Conservation (phyloP, 2,888 invertebrate genomes). For the Himalopsyche tibetana region DNA sequence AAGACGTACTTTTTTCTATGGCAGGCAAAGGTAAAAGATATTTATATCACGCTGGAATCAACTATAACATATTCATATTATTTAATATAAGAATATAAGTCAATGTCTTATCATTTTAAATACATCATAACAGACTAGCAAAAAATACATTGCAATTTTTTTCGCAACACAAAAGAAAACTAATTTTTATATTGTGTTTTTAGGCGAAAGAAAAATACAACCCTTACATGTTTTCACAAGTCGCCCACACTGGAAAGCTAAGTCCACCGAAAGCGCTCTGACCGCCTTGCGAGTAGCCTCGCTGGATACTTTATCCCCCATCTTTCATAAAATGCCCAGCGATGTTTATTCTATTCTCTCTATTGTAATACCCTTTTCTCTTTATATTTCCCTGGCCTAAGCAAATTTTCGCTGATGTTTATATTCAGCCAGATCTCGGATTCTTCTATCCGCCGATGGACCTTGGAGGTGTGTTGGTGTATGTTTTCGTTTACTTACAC, state of each 20-base stretch:
- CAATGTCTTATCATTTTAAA: too few species aligned
- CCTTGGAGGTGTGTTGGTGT: slow-evolving; percentile 45
- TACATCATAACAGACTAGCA: too few species aligned
- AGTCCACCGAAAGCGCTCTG: slow-evolving; percentile 60
- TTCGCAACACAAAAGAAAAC: too few species aligned
- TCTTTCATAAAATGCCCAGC: slow-evolving; percentile 65
- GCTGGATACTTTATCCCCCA: slow-evolving; percentile 55
- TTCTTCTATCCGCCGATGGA: slow-evolving; percentile 66
- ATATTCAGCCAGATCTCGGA: slow-evolving; percentile 64
- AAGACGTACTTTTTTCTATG: too few species aligned
- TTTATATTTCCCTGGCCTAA: slow-evolving; percentile 76
- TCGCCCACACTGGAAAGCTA: slow-evolving; percentile 57
- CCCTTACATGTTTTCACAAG: background rate
- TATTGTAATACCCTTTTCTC: slow-evolving; percentile 65
- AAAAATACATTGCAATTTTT: too few species aligned
- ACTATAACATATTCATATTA: too few species aligned
- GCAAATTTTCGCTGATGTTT: slow-evolving; percentile 74
- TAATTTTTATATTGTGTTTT: background rate
- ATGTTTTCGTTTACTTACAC: slow-evolving; percentile 50
- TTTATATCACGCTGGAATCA: too few species aligned
- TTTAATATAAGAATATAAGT: too few species aligned
- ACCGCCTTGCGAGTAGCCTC: slow-evolving; percentile 62
- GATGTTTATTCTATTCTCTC: slow-evolving; percentile 70
- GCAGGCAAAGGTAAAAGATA: too few species aligned
- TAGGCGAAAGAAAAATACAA: background rate